A percentile compares a stretch with the other conserved stretches of the same genome.
phyloP scores from a whole-genome alignment of 2,113 vertebrate species.

The Takifugu bimaculatus region DNA sequence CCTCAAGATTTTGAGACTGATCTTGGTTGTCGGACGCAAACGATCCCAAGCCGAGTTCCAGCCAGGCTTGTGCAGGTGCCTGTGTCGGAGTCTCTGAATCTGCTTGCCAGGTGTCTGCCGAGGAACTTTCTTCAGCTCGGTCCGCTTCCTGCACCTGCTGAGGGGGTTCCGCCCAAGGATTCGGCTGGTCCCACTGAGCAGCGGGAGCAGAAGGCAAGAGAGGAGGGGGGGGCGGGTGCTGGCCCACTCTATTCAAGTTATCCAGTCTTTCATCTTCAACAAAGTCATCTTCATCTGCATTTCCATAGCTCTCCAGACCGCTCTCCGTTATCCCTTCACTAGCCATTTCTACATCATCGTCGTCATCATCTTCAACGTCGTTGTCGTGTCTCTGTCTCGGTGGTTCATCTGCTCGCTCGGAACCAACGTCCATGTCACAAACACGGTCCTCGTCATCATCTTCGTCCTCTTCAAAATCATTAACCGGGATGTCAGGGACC shows the following conservation, averaged over 20 bases:
- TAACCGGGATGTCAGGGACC: constrained; percentile 70
- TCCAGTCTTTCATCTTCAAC: constrained; percentile 72
- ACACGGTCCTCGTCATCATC: constrained; percentile 55
- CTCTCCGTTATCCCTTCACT: constrained; percentile 78
- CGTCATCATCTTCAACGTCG: constrained; percentile 48
- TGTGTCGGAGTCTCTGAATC: constrained; percentile 56
- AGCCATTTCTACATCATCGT: constrained; percentile 77
- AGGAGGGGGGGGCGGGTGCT: constrained; percentile 40
- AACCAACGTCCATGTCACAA: constrained; percentile 78
- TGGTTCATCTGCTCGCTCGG: constrained; percentile 67
- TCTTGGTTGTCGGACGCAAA: constrained; percentile 26
- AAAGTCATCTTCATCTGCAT: constrained; percentile 76
- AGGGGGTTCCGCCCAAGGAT: constrained; percentile 66
- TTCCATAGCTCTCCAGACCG: constrained; percentile 77
- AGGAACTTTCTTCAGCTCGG: constrained; percentile 39
- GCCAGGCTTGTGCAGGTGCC: constrained; percentile 45
- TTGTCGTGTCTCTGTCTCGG: constrained; percentile 58
- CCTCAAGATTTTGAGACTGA: constrained; percentile 10
- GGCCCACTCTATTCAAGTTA: constrained; percentile 70
- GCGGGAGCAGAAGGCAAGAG: constrained; percentile 51
- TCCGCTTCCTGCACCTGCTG: constrained; percentile 33
- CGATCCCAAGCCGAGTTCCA: constrained; percentile 35
- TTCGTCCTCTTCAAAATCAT: constrained; percentile 68
- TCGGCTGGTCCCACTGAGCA: constrained; percentile 65
- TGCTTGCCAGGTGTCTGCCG: constrained; percentile 42